Conservation (phyloP, 1,140 invertebrate species). For the Wiebesia pumilae region DNA sequence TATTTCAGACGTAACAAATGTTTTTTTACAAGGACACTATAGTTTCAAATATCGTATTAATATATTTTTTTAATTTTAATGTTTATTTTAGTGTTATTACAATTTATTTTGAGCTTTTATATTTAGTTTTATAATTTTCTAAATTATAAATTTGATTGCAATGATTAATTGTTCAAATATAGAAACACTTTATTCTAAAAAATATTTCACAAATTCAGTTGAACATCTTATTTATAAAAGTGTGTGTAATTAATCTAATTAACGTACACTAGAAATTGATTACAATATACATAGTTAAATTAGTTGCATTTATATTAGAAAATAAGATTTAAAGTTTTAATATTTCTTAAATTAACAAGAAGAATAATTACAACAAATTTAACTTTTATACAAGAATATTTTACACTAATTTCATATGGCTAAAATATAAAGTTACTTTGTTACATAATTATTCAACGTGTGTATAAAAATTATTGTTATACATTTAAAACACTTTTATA, state of each 20-base stretch:
- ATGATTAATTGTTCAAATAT: conserved; percentile 10
- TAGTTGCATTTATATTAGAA: background rate
- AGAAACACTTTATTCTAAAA: background rate
- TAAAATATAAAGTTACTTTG: background rate
- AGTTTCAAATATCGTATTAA: conserved; percentile 5
- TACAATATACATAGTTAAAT: background rate
- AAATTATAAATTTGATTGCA: conserved; percentile 22
- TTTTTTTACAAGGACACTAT: conserved; percentile 8
- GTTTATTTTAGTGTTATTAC: conserved; percentile 10
- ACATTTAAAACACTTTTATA: conserved; percentile 9
- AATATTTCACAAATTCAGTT: conserved; percentile 3
- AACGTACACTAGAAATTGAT: background rate
- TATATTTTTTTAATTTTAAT: conserved; percentile 19
- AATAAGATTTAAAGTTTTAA: conserved; percentile 3
- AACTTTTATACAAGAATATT: conserved; percentile 14
- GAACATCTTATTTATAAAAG: conserved; percentile 6
- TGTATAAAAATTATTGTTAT: conserved; percentile 6
- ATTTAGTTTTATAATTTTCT: conserved; percentile 13
- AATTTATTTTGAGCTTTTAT: conserved; percentile 27
- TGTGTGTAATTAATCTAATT: background rate
- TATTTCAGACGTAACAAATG: background rate
- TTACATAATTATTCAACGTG: background rate
- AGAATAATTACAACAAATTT: conserved; percentile 1
- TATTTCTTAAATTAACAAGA: conserved; percentile 9
- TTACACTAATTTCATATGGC: background rate